Evolutionary conservation across 2,797 vertebrate genomes (phyloP).

Genomic region (Chaunax sp.): DNA sequence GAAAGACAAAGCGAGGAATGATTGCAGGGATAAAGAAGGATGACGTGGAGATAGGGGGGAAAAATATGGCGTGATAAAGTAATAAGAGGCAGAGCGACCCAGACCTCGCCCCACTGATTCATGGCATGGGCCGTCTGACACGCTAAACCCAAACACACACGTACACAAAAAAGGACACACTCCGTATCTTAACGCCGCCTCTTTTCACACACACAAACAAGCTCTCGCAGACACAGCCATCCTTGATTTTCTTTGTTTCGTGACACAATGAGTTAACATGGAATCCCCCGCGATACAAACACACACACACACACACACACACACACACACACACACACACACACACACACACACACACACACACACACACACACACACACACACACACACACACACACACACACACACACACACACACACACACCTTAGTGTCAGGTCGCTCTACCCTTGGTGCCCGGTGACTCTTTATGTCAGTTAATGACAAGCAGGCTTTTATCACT

Average conservation of each 20-base stretch:
- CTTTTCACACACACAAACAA: slow-evolving; percentile 47
- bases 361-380: slow-evolving; percentile 51
- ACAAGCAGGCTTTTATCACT: slow-evolving; percentile 75
- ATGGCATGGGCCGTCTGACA: slow-evolving; percentile 72
- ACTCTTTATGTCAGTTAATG: slow-evolving; percentile 79
- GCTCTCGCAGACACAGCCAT: slow-evolving; percentile 45
- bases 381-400: slow-evolving; percentile 56
- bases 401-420: slow-evolving; percentile 43
- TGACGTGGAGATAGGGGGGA: background rate
- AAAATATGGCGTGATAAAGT: slow-evolving; percentile 35
- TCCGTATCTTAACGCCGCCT: slow-evolving; percentile 44
- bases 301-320: too few species aligned
- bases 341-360: slow-evolving; percentile 57
- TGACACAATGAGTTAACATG: slow-evolving; percentile 52
- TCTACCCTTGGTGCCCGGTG: slow-evolving; percentile 76
- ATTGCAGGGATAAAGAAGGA: slow-evolving; percentile 6
- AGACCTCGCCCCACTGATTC: slow-evolving; percentile 81
- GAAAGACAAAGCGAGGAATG: background rate
- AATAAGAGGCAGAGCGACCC: slow-evolving; percentile 64
- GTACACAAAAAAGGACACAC: slow-evolving; percentile 24
- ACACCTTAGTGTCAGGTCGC: slow-evolving; percentile 79
- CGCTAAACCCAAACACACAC: slow-evolving; percentile 28
- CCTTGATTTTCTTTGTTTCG: slow-evolving; percentile 47
- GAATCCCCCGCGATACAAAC: slow-evolving; percentile 56
- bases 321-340: too few species aligned